Evolutionary conservation across 2,888 invertebrate genomes (phyloP).

Genomic region (Xiphydria camelus): DNA sequence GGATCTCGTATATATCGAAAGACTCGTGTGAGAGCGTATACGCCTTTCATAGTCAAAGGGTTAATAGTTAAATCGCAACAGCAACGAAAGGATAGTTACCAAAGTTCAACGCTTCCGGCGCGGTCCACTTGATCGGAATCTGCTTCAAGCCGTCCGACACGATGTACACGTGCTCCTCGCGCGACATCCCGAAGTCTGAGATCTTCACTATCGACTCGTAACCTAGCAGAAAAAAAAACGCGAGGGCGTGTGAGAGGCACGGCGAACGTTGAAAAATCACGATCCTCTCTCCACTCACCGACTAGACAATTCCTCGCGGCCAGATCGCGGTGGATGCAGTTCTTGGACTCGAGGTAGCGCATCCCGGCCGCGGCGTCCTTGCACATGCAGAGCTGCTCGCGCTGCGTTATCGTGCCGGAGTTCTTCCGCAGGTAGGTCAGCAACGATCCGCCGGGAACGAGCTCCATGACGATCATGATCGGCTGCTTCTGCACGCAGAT

Average conservation of each 20-base stretch:
- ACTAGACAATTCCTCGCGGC: slow-evolving; percentile 94
- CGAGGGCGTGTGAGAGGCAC: too few species aligned
- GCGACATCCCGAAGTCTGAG: slow-evolving; percentile 97
- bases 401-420: slow-evolving; percentile 67
- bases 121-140: slow-evolving; percentile 98
- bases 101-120: slow-evolving; percentile 94
- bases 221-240: too few species aligned
- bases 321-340: slow-evolving; percentile 94
- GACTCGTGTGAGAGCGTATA: too few species aligned
- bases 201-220: slow-evolving; percentile 90
- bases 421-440: slow-evolving; percentile 85
- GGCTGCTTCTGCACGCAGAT: slow-evolving; percentile 98
- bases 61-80: too few species aligned
- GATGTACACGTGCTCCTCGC: slow-evolving; percentile 95
- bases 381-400: slow-evolving; percentile 84
- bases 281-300: slow-evolving; percentile 62
- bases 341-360: slow-evolving; percentile 93
- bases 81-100: slow-evolving; percentile 66
- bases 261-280: too few species aligned
- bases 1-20: too few species aligned
- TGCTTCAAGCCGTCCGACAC: slow-evolving; percentile 98
- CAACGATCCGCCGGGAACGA: slow-evolving; percentile 90
- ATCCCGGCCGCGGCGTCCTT: slow-evolving; percentile 92
- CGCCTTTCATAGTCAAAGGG: too few species aligned
- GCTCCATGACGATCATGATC: slow-evolving; percentile 99